Percentiles rank a stretch among this genome's conserved stretches.
Evolutionary conservation across 2,888 invertebrate genomes (phyloP).

Genomic region (Serripes groenlandicus): DNA sequence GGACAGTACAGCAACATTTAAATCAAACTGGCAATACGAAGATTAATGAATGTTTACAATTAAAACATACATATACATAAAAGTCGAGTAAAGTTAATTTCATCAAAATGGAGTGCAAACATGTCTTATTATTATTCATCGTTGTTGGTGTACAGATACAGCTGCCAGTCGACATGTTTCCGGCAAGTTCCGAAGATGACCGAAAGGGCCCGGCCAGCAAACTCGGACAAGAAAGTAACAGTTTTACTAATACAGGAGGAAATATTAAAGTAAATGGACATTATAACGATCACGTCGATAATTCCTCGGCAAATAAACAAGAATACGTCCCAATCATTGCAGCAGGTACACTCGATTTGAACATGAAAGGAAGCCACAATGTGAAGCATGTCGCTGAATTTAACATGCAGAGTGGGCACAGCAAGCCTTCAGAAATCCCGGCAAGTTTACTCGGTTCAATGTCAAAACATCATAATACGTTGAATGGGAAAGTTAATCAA

Average conservation of each 20-base stretch:
- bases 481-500: conserved; percentile 55
- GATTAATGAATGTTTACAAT: too few relatives aligned
- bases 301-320: not conserved
- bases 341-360: conserved; percentile 2
- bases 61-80: too few relatives aligned
- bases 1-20: too few relatives aligned
- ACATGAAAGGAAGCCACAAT: conserved; percentile 13
- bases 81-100: not conserved
- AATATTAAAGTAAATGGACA: conserved; percentile 23
- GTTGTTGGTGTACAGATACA: conserved; percentile 59
- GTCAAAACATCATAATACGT: conserved; percentile 16
- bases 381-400: conserved; percentile 34
- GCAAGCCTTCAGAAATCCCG: conserved; percentile 1
- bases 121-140: conserved; percentile 42
- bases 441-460: conserved; percentile 30
- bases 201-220: not conserved
- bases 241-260: not conserved
- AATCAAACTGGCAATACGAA: too few relatives aligned
- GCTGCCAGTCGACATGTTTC: conserved; percentile 61
- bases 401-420: conserved; percentile 17
- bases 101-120: conserved; percentile 23
- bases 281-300: conserved; percentile 10
- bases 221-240: conserved; percentile 10
- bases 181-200: conserved; percentile 30
- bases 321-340: conserved; percentile 11